Base-by-base conservation (phyloP, 1,140 invertebrate genomes). In the Tetraneura akinire region DNA sequence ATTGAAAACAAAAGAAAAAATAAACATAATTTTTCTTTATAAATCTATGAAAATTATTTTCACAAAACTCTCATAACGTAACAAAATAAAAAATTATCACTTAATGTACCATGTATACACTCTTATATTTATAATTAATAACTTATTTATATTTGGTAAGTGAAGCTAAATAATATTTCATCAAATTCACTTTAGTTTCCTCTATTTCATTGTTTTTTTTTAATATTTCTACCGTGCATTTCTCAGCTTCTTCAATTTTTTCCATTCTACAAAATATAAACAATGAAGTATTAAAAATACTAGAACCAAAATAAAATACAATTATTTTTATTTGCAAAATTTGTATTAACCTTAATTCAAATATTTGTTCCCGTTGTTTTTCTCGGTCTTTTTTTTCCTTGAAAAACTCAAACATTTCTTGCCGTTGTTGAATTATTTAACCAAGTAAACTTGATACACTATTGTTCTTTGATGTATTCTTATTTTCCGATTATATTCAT, bases 251-350 rank as follows among this genome's bases (percentile, higher is more conserved):
- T 53, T 53, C 18, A 53, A 53, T n/a, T 53, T 53, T 53, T 53
- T 53, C 21, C 51, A 53, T n/a, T 53, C 51, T 53, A 9, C 13
- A 53, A n/a, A 16, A 18, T 8, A 53, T 8, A 53, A 53, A 53
- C 21, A 53, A 53, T 53, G 18, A n/a, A 21, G 1, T n/a, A 53
- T 53, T 53, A n/a, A 21, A 53, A n/a, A 53, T 53, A 53, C 51
- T n/a, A 53, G 51, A n/a, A 21, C 18, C 18, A 53, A 21, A 5
- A 9, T 21, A 53, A 16, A 53, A 53, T 21, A 53, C 18, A 5
- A 53, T 53, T 21, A 53, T 53, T 53, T 53, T 53, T 53, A 53
- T n/a, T n/a, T n/a, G n/a, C n/a, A n/a, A n/a, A n/a, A n/a, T n/a
- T n/a, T n/a, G n/a, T n/a, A n/a, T n/a, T n/a, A n/a, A n/a, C 51